phyloP scores from a whole-genome alignment of 2,888 invertebrate species.

The Scrobipalpa costella region DNA sequence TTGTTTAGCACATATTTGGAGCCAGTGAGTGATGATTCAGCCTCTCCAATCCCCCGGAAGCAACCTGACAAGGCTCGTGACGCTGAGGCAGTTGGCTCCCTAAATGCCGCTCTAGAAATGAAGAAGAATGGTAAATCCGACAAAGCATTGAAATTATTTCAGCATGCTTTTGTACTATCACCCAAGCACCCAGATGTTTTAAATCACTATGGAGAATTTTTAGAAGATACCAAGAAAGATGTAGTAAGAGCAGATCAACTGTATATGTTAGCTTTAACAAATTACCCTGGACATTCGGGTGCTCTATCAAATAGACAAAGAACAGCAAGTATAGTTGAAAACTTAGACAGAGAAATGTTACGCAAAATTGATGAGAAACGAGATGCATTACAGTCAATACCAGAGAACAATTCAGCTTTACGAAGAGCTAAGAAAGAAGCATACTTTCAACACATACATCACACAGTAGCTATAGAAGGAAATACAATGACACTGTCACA shows the following conservation, averaged over 20 bases:
- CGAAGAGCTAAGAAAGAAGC: conserved; percentile 95
- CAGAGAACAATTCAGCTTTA: conserved; percentile 89
- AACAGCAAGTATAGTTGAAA: conserved; percentile 93
- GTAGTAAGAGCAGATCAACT: conserved; percentile 94
- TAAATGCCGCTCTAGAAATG: conserved; percentile 93
- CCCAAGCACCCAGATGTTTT: conserved; percentile 96
- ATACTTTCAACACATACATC: conserved; percentile 97
- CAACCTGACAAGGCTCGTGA: conserved; percentile 56
- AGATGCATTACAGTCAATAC: conserved; percentile 89
- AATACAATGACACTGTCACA: conserved; percentile 97
- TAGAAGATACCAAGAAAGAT: conserved; percentile 92
- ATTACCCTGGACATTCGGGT: conserved; percentile 90
- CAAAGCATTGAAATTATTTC: conserved; percentile 92
- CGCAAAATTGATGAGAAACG: conserved; percentile 91
- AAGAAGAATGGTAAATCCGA: conserved; percentile 89
- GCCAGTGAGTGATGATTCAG: conserved; percentile 52
- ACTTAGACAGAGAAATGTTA: conserved; percentile 90
- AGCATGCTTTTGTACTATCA: conserved; percentile 95
- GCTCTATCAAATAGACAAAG: conserved; percentile 91
- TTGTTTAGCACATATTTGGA: conserved; percentile 69
- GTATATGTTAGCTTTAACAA: conserved; percentile 91
- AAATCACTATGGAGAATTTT: conserved; percentile 95
- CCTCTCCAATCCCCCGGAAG: conserved; percentile 43
- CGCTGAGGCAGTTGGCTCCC: conserved; percentile 90
- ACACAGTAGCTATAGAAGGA: conserved; percentile 98